phyloP scores from a whole-genome alignment of 2,888 invertebrate genomes.

The Chrysolina oricalcia region DNA sequence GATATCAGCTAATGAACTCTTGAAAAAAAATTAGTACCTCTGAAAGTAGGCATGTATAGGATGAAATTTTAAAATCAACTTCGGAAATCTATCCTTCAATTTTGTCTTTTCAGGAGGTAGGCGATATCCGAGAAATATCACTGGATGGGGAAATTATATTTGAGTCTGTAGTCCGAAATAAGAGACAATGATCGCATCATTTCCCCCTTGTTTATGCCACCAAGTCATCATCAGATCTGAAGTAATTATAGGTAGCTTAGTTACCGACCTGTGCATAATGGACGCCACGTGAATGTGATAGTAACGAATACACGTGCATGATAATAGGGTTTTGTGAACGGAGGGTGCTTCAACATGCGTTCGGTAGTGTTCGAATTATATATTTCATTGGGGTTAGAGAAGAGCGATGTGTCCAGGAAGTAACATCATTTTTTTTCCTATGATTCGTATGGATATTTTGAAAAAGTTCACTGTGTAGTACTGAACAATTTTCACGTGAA shows the following conservation, averaged over 20 bases:
- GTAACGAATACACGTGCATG: slow-evolving; percentile 41
- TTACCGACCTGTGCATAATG: slow-evolving; percentile 10
- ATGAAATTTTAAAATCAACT: too few species aligned
- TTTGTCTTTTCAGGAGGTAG: too few species aligned
- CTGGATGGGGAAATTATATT: not conserved
- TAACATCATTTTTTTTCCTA: not conserved
- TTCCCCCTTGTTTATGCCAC: slow-evolving; percentile 12
- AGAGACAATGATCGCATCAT: not conserved
- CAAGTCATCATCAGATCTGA: slow-evolving; percentile 8
- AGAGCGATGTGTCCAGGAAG: not conserved
- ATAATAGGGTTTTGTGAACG: slow-evolving; percentile 38
- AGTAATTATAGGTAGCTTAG: slow-evolving; percentile 33
- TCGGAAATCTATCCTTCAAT: too few species aligned
- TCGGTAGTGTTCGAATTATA: not conserved
- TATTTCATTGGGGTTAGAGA: not conserved
- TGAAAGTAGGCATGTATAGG: too few species aligned
- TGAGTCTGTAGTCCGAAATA: not conserved
- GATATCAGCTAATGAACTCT: too few species aligned
- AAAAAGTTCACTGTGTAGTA: too few species aligned
- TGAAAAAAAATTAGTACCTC: too few species aligned
- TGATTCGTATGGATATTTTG: too few species aligned
- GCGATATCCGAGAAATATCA: too few species aligned
- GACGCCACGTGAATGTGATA: slow-evolving; percentile 40
- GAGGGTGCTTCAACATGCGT: slow-evolving; percentile 13
- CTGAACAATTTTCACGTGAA: too few species aligned